Base-by-base conservation (phyloP, 2,888 invertebrate species). In the Lordiphosa fenestrarum region DNA sequence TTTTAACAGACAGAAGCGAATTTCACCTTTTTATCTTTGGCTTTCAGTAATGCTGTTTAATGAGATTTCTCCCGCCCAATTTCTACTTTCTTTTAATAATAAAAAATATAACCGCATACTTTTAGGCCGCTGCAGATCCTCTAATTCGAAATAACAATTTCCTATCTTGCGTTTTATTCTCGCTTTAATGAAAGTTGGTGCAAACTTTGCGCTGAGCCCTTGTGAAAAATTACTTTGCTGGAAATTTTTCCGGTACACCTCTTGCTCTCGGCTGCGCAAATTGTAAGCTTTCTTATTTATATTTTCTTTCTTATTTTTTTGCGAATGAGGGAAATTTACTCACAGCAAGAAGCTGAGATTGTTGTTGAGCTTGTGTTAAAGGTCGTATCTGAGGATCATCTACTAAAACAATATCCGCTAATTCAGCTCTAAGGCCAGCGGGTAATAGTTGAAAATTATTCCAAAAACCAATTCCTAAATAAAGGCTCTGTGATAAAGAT, bases 201-300 rank as follows among this genome's bases (percentile, higher is more conserved):
- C 47, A 2, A 47, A 2, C 30, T 38, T 19, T 6, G 30, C 25
- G 15, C 12, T 47, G n/a, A 36, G 21, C 2, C 23, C 37, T 21
- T 47, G 35, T 21, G 6, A 13, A 21, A 48, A 46, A 12, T 36
- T 48, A 10, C 42, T 55, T 15, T 41, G 49, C n/a, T 36, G 35
- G 21, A 50, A 50, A 37, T 52, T 57, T 6, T 35, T n/a, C 6
- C 46, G 15, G 13, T 37, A 55, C 4, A 57, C 39, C 13, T 55
- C 49, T 30, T 55, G 51, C 2, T 36, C 19, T 2, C 53, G 12
- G 2, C 35, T 42, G 6, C 52, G 35, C 6, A 57, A 13, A 35
- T 57, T 35, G 10, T 35, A 35, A 25, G 25, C 25, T 25, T 25
- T 25, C 25, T 25, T 6, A 25, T 25, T 25, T n/a, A n/a, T n/a